These are phyloP conservation scores for Synanthedon formicaeformis DNA, from an alignment of 2,888 invertebrate species.

Conservation along the genomic window DNA sequence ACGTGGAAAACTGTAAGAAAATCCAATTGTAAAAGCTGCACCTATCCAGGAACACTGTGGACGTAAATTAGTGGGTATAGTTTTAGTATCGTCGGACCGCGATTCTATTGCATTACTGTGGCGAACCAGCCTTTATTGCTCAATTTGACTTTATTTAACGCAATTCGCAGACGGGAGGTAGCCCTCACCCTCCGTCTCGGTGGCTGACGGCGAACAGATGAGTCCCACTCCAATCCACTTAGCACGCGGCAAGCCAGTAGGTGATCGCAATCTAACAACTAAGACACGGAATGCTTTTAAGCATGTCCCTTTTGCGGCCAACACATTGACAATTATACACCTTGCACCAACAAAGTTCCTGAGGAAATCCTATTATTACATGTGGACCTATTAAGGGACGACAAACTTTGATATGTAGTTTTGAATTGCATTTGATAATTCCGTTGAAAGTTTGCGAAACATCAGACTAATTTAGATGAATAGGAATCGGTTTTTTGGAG, in stretches of 20 bases:
- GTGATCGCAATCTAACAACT: constrained; percentile 44
- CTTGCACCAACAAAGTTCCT: not conserved
- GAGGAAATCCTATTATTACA: not conserved
- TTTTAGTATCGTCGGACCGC: constrained; percentile 35
- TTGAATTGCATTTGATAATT: constrained; percentile 1
- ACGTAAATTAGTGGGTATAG: constrained; percentile 52
- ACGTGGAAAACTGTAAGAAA: not conserved
- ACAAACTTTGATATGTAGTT: not conserved
- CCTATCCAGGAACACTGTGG: constrained; percentile 5
- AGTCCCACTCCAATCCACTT: constrained; percentile 68
- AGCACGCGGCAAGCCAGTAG: constrained; percentile 50
- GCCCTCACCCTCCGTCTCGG: constrained; percentile 18
- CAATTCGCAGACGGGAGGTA: constrained; percentile 41
- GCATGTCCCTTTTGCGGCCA: not conserved
- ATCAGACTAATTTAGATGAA: constrained; percentile 15
- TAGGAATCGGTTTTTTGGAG: not conserved
- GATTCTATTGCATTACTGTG: constrained; percentile 61
- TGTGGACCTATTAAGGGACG: not conserved
- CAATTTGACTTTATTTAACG: constrained; percentile 71
- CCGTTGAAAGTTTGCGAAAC: constrained; percentile 17
- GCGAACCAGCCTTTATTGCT: constrained; percentile 66
- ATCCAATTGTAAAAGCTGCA: not conserved
- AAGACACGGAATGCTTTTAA: constrained; percentile 30
- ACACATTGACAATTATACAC: not conserved
- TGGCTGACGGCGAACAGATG: constrained; percentile 63